A percentile compares a stretch with the other conserved stretches of the same genome.
Evolutionary conservation across 92 coral and sea anemone species (phyloP).

Genomic region (Montipora capitata): DNA sequence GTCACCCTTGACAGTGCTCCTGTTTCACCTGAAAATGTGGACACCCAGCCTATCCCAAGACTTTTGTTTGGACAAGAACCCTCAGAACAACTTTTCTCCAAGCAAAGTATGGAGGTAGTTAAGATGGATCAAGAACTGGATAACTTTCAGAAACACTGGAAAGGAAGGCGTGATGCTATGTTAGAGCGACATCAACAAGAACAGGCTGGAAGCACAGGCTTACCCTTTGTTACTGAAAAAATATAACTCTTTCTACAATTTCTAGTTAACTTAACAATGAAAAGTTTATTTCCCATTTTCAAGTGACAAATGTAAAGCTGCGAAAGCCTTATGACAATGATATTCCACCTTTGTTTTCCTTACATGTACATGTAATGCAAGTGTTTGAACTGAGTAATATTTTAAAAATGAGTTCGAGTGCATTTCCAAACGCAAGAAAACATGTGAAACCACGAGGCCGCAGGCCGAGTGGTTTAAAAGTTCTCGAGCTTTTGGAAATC

Average conservation of each 20-base stretch:
- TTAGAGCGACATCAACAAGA: slow-evolving; percentile 41
- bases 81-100: slow-evolving; percentile 80
- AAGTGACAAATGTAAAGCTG: too few relatives aligned
- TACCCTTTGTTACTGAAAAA: not conserved
- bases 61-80: slow-evolving; percentile 75
- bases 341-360: too few relatives aligned
- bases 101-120: slow-evolving; percentile 87
- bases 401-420: too few relatives aligned
- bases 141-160: slow-evolving; percentile 72
- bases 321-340: too few relatives aligned
- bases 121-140: slow-evolving; percentile 81
- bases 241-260: not conserved
- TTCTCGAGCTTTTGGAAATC: too few relatives aligned
- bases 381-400: too few relatives aligned
- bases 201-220: not conserved
- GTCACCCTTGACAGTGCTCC: not conserved
- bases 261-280: too few relatives aligned
- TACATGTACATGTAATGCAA: too few relatives aligned
- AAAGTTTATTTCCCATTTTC: too few relatives aligned
- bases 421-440: too few relatives aligned
- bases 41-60: slow-evolving; percentile 68
- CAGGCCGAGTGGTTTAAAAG: too few relatives aligned
- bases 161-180: slow-evolving; percentile 59
- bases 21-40: slow-evolving; percentile 13
- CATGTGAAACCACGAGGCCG: too few relatives aligned